phyloP scores from a whole-genome alignment of 2,888 invertebrate genomes.

The Eucera pruinosa region DNA sequence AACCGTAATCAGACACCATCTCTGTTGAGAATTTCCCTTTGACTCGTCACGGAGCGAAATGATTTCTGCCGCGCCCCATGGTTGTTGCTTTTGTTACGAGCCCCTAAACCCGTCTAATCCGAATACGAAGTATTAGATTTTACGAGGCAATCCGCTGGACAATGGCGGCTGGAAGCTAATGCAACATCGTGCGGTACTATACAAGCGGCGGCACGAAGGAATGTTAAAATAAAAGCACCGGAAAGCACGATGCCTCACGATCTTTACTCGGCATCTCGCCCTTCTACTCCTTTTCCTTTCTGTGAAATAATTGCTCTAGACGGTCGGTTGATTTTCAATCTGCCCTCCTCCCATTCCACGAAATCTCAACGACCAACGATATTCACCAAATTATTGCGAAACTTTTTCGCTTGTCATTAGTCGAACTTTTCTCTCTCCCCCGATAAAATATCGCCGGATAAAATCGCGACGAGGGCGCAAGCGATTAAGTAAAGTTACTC shows the following conservation, averaged over 20 bases:
- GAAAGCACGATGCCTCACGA: slow-evolving; percentile 20
- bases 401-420: slow-evolving; percentile 33
- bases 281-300: not conserved
- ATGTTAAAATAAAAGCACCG: slow-evolving; percentile 41
- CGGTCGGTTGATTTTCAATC: slow-evolving; percentile 8
- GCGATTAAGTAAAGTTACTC: slow-evolving; percentile 45
- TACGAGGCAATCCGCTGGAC: slow-evolving; percentile 65
- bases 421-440: slow-evolving; percentile 7
- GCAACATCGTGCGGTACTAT: slow-evolving; percentile 35
- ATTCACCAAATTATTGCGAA: slow-evolving; percentile 24
- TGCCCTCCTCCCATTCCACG: not conserved
- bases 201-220: slow-evolving; percentile 10
- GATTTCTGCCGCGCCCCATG: slow-evolving; percentile 47
- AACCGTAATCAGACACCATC: slow-evolving; percentile 60
- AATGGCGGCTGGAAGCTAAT: slow-evolving; percentile 45
- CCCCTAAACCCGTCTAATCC: slow-evolving; percentile 66
- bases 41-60: slow-evolving; percentile 36
- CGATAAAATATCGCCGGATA: slow-evolving; percentile 33
- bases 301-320: slow-evolving; percentile 12
- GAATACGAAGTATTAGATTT: slow-evolving; percentile 68
- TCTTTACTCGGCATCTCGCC: not conserved
- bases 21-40: slow-evolving; percentile 33
- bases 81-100: slow-evolving; percentile 48
- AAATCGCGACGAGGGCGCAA: slow-evolving; percentile 48
- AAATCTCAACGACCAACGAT: slow-evolving; percentile 9